These are phyloP conservation scores for Nycteola revayana DNA, from an alignment of 2,888 invertebrate species.

Conservation along the genomic window DNA sequence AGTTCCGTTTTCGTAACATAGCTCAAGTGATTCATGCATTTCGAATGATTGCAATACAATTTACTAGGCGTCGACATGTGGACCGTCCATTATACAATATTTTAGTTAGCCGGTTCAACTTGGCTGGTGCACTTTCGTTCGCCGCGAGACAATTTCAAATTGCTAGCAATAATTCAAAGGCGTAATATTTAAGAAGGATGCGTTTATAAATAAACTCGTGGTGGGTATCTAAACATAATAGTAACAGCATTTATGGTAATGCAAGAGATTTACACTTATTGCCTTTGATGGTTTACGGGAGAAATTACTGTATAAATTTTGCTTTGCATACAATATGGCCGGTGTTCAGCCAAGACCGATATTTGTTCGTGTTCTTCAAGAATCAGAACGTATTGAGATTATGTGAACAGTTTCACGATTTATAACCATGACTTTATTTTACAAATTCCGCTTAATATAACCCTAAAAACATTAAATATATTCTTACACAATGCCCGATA, in stretches of 20 bases:
- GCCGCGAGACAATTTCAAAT: constrained; percentile 69
- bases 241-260: constrained; percentile 62
- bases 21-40: constrained; percentile 7
- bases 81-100: constrained; percentile 40
- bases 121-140: constrained; percentile 17
- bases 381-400: no score
- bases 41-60: constrained; percentile 32
- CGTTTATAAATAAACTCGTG: constrained; percentile 60
- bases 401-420: no score
- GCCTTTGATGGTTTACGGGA: constrained; percentile 45
- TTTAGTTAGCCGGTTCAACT: constrained; percentile 29
- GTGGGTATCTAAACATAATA: constrained; percentile 52
- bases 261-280: constrained; percentile 58
- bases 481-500: no score
- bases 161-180: constrained; percentile 60
- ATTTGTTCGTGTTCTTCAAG: constrained; percentile 17
- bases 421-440: no score
- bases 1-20: constrained; percentile 17
- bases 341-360: constrained; percentile 19
- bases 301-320: constrained; percentile 36
- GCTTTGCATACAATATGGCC: constrained; percentile 31
- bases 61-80: constrained; percentile 43
- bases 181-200: constrained; percentile 56
- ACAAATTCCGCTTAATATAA: no score
- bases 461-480: no score